Base-by-base conservation (phyloP, 1,140 invertebrate species). In the Cydia strobilella region DNA sequence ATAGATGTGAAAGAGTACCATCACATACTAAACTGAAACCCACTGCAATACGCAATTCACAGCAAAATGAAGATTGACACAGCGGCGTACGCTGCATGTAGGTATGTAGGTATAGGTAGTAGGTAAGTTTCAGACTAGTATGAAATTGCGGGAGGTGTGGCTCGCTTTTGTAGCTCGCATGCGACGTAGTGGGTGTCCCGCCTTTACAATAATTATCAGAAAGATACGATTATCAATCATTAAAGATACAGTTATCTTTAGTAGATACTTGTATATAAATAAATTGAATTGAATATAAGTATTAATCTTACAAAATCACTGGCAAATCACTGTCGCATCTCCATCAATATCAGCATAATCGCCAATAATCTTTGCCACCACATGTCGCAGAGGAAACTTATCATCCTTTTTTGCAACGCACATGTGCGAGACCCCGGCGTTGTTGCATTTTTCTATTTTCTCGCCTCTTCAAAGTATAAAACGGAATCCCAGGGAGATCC, bases 401-500 rank as follows among this genome's bases (percentile, higher is more conserved):
- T 76, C 72, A 72, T 80, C 42, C 75, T 77, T 81, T 76, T 78
- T 72, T 59, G 73, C 69, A 54, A 59, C 12, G 10, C 45, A 75
- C 86, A 89, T 80, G 66, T 89, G 86, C 72, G 75, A 23, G 79
- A 80, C 84, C 84, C 77, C 77, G 35, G 73, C 59, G 74, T 72
- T n/a, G 73, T 54, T 20, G 42, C 31, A 73, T 77, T 80, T 78
- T 78, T 77, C 72, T 73, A 75, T 76, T 78, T 76, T 77, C 74
- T 74, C 74, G 27, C 74, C 63, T 51, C 54, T 76, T 59, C 74
- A 69, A 72, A 79, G 82, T 88, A 87, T 88, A 89, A 82, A 85
- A 86, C 77, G 27, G 77, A 77, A 76, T 84, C 84, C 86, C 84
- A 75, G 86, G 86, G 82, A 75, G 84, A 82, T 78, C 54, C 78